A percentile compares a stretch with the other conserved stretches of the same genome.
Conservation (phyloP, 2,888 invertebrate genomes). For the Notocelia uddmanniana region DNA sequence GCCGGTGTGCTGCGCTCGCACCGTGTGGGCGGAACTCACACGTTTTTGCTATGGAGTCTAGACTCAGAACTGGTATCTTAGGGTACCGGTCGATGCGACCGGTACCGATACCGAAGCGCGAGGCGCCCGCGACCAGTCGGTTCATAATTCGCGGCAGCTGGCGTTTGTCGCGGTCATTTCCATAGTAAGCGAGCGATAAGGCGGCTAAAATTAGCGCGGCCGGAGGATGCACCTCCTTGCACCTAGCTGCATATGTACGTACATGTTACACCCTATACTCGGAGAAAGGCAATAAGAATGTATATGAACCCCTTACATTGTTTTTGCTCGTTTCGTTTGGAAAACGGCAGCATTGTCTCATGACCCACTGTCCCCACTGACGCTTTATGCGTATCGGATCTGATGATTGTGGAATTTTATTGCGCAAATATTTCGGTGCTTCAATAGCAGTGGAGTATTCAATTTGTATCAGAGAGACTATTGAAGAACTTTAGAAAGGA, state of each 20-base stretch:
- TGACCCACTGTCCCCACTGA: slow-evolving; percentile 4
- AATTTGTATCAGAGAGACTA: not conserved
- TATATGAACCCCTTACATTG: not conserved
- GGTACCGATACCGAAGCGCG: slow-evolving; percentile 54
- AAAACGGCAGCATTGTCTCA: not conserved
- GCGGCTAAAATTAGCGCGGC: slow-evolving; percentile 81
- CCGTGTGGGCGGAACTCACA: slow-evolving; percentile 74
- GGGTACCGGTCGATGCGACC: slow-evolving; percentile 19
- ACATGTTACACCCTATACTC: slow-evolving; percentile 53
- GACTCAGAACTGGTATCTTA: slow-evolving; percentile 63
- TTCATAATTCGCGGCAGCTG: slow-evolving; percentile 80
- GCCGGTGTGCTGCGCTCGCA: slow-evolving; percentile 37
- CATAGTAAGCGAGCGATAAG: slow-evolving; percentile 83
- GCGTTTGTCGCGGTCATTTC: slow-evolving; percentile 83
- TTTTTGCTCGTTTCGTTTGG: not conserved
- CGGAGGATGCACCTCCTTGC: slow-evolving; percentile 68
- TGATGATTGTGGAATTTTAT: not conserved
- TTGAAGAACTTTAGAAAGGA: not conserved
- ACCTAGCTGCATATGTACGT: slow-evolving; percentile 54
- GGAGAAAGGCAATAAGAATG: slow-evolving; percentile 62
- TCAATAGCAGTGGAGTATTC: not conserved
- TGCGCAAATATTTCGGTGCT: not conserved
- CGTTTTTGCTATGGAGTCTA: slow-evolving; percentile 67
- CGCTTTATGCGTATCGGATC: not conserved
- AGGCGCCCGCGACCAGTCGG: slow-evolving; percentile 61